Conservation (phyloP, 2,797 vertebrate genomes). For the Rhinophrynus dorsalis region DNA sequence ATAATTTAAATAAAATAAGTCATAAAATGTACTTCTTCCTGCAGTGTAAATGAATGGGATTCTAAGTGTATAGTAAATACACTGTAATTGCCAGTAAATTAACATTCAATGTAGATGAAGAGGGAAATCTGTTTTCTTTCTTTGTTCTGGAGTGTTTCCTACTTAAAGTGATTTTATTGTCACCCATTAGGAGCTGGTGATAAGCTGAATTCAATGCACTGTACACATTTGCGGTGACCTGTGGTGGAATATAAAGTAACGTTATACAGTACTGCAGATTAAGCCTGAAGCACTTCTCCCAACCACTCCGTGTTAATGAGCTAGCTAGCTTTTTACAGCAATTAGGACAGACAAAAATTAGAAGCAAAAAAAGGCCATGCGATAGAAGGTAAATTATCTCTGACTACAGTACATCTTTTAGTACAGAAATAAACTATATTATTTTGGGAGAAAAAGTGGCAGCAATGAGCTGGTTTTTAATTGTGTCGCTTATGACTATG, state of each 20-base stretch:
- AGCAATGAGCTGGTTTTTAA: no score
- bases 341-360: constrained; percentile 10
- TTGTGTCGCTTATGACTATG: no score
- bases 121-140: constrained; percentile 49
- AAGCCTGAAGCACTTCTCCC: not conserved
- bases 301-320: constrained; percentile 27
- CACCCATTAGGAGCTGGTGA: not conserved
- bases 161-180: constrained; percentile 36
- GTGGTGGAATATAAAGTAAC: constrained; percentile 9
- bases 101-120: constrained; percentile 54
- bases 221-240: not conserved
- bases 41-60: constrained; percentile 57
- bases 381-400: not conserved
- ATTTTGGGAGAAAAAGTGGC: no score
- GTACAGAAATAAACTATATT: no score
- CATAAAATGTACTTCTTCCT: constrained; percentile 59
- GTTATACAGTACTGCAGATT: constrained; percentile 4
- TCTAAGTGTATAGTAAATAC: constrained; percentile 58
- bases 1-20: constrained; percentile 63
- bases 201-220: not conserved
- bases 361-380: not conserved
- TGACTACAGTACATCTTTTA: not conserved
- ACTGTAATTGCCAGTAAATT: constrained; percentile 63
- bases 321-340: not conserved
- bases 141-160: constrained; percentile 41